Evolutionary conservation across 2,888 invertebrate genomes (phyloP).

Genomic region (Zaprionus bogoriensis): DNA sequence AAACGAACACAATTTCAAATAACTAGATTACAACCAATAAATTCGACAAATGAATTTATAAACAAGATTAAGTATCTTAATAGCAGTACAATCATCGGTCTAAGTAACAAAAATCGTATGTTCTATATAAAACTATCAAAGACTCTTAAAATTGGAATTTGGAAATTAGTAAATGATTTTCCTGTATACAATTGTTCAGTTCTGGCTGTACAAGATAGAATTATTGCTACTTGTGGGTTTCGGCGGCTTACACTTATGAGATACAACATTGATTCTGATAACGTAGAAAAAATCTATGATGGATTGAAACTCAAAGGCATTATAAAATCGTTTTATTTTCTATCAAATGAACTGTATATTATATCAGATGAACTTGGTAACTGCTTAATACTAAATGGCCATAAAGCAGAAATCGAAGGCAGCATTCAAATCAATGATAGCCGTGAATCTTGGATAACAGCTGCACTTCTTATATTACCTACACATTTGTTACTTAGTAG

Average conservation of each 20-base stretch:
- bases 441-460: conserved; percentile 90
- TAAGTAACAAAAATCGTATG: conserved; percentile 77
- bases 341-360: conserved; percentile 85
- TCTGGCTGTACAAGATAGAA: conserved; percentile 78
- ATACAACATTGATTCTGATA: conserved; percentile 77
- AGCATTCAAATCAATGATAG: conserved; percentile 86
- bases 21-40: conserved; percentile 13
- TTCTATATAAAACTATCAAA: conserved; percentile 33
- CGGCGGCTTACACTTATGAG: conserved; percentile 83
- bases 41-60: conserved; percentile 59
- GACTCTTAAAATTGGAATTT: conserved; percentile 18
- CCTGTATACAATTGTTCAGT: conserved; percentile 78
- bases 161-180: conserved; percentile 57
- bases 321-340: conserved; percentile 89
- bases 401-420: conserved; percentile 61
- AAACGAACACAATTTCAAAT: conserved; percentile 3
- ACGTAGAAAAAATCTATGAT: conserved; percentile 81
- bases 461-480: conserved; percentile 83
- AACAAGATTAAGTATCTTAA: conserved; percentile 77
- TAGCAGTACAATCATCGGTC: conserved; percentile 58
- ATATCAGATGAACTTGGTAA: conserved; percentile 86
- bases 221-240: conserved; percentile 85
- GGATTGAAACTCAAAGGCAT: conserved; percentile 83
- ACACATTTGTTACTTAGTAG: conserved; percentile 87
- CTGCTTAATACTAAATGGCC: conserved; percentile 51